These are phyloP conservation scores for Leptinotarsa undecemlineata DNA, from an alignment of 1,140 invertebrate genomes.

Conservation along the genomic window DNA sequence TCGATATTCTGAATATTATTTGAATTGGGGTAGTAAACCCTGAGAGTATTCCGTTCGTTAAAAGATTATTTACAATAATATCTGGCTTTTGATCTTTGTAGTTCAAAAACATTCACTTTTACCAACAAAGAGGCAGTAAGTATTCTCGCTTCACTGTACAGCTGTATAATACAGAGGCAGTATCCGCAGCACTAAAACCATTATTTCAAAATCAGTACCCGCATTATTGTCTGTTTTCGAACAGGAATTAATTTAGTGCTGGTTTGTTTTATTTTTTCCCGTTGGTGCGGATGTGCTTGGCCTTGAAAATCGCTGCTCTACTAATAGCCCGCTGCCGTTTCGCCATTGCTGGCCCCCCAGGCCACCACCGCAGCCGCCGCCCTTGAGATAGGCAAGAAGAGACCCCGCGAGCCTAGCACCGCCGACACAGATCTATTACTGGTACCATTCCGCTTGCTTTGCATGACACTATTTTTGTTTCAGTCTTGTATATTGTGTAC, in stretches of 20 bases:
- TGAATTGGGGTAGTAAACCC: too few relatives aligned
- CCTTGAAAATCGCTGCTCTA: conserved; percentile 54
- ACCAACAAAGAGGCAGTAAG: background rate
- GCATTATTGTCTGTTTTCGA: conserved; percentile 19
- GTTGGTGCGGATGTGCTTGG: conserved; percentile 55
- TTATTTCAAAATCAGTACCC: conserved; percentile 3
- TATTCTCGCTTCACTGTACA: background rate
- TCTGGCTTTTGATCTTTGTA: background rate
- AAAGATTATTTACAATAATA: background rate
- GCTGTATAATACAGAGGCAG: background rate
- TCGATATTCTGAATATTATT: too few relatives aligned
- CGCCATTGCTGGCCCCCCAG: conserved; percentile 56
- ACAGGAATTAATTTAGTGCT: conserved; percentile 51
- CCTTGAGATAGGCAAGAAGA: conserved; percentile 84
- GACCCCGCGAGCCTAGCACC: conserved; percentile 74
- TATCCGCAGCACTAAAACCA: conserved; percentile 2
- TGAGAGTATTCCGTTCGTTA: too few relatives aligned
- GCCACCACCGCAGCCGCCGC: conserved; percentile 59
- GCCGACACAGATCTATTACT: conserved; percentile 83
- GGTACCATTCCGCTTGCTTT: conserved; percentile 75
- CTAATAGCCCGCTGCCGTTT: conserved; percentile 60
- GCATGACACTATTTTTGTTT: conserved; percentile 60
- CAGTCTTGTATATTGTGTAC: conserved; percentile 36
- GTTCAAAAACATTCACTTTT: background rate
- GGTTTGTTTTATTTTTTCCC: conserved; percentile 55